A percentile compares a stretch with the other conserved stretches of the same genome.
Conservation (phyloP, 2,797 vertebrate species). For the Hephaestus fuliginosus region DNA sequence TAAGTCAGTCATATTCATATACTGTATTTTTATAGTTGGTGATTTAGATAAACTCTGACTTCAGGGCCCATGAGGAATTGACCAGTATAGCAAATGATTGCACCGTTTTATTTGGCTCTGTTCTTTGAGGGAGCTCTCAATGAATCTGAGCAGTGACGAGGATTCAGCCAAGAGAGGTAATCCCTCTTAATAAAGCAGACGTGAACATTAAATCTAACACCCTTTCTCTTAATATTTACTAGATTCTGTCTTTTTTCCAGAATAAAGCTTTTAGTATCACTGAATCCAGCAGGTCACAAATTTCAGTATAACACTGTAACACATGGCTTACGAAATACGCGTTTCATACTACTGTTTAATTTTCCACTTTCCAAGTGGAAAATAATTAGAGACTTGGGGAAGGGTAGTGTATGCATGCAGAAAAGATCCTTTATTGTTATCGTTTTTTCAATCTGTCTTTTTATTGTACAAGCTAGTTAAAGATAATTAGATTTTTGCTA, state of each 20-base stretch:
- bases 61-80: not conserved
- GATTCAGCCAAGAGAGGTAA: not conserved
- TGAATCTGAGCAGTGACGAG: not conserved
- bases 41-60: conserved; percentile 6
- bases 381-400: not conserved
- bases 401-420: not conserved
- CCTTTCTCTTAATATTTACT: conserved; percentile 13
- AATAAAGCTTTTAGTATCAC: conserved; percentile 7
- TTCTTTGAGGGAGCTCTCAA: not conserved
- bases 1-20: not conserved
- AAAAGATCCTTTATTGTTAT: not conserved
- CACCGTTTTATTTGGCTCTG: not conserved
- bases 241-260: not conserved
- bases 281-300: not conserved
- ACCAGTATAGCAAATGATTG: not conserved
- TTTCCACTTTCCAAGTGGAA: conserved; percentile 1
- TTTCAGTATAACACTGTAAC: conserved; percentile 5
- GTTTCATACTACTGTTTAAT: conserved; percentile 15
- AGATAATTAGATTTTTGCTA: not conserved
- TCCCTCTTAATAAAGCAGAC: not conserved
- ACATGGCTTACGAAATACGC: not conserved
- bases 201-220: conserved; percentile 6
- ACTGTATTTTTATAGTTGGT: not conserved
- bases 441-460: not conserved
- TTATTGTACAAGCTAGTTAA: not conserved